These are phyloP conservation scores for Jordanella pulchra DNA, from an alignment of 2,797 vertebrate genomes.

Conservation along the genomic window DNA sequence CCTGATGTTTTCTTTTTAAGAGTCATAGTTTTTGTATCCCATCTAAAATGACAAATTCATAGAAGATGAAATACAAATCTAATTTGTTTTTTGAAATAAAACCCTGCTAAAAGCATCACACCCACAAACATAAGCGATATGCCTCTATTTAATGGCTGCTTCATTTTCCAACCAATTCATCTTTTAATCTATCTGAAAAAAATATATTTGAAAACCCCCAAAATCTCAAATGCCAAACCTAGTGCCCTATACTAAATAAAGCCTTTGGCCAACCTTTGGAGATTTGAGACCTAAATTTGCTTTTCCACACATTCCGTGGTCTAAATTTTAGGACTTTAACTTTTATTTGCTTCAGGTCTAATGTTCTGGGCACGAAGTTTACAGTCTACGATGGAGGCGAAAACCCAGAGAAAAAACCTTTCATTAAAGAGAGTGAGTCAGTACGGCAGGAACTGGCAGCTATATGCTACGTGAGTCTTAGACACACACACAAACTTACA, in stretches of 20 bases:
- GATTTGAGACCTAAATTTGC: not conserved
- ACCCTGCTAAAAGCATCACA: not conserved
- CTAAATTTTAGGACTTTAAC: not conserved
- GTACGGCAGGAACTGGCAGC: conserved; percentile 88
- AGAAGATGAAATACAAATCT: not conserved
- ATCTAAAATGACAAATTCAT: not conserved
- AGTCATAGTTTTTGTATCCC: not conserved
- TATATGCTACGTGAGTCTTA: conserved; percentile 86
- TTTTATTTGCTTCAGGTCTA: conserved; percentile 79
- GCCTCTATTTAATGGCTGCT: not conserved
- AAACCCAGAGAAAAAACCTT: conserved; percentile 85
- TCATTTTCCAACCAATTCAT: not conserved
- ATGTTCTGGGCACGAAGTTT: conserved; percentile 89
- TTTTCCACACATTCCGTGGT: not conserved
- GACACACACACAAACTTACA: not conserved
- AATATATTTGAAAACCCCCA: not conserved
- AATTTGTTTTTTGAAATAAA: not conserved
- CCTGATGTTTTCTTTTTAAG: not conserved
- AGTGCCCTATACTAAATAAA: not conserved
- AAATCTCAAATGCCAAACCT: not conserved
- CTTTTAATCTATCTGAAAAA: not conserved
- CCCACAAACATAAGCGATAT: not conserved
- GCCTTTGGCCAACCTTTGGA: not conserved
- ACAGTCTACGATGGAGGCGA: conserved; percentile 87
- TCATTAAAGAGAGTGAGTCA: conserved; percentile 78